A percentile compares a stretch with the other conserved stretches of the same genome.
phyloP scores from a whole-genome alignment of 1,140 invertebrate species.

The Calliphora vicina region DNA sequence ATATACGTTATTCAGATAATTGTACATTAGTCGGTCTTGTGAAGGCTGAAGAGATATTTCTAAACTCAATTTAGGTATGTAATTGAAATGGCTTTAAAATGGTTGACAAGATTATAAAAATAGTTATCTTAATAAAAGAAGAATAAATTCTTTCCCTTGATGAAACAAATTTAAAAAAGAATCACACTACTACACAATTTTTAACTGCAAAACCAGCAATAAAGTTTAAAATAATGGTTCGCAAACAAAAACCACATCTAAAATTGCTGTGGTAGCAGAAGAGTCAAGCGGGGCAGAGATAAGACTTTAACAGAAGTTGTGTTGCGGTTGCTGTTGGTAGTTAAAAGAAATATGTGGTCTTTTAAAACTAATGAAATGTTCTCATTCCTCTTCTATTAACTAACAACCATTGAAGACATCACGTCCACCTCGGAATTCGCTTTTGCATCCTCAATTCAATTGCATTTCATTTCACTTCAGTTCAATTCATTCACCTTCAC shows the following conservation, averaged over 20 bases:
- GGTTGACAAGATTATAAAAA: too few relatives aligned
- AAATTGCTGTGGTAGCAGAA: background rate
- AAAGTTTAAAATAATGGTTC: slow-evolving; percentile 23
- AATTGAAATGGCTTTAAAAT: too few relatives aligned
- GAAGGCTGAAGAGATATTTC: too few relatives aligned
- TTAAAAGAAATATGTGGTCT: slow-evolving; percentile 10
- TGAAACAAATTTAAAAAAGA: background rate
- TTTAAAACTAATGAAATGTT: slow-evolving; percentile 17
- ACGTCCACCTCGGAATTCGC: slow-evolving; percentile 13
- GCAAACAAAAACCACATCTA: background rate
- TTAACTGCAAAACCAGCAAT: slow-evolving; percentile 18
- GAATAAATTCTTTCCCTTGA: too few relatives aligned
- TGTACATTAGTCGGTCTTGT: too few relatives aligned
- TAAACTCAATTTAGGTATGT: too few relatives aligned
- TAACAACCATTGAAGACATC: background rate
- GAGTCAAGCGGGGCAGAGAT: background rate
- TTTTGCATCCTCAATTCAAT: background rate
- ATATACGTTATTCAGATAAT: too few relatives aligned
- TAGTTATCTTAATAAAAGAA: too few relatives aligned
- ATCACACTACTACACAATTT: background rate
- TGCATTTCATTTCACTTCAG: background rate
- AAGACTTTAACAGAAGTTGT: background rate
- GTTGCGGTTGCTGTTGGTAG: background rate
- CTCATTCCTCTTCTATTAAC: slow-evolving; percentile 4
- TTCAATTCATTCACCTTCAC: slow-evolving; percentile 19